Conservation (phyloP, 2,888 invertebrate species). For the Syritta pipiens region DNA sequence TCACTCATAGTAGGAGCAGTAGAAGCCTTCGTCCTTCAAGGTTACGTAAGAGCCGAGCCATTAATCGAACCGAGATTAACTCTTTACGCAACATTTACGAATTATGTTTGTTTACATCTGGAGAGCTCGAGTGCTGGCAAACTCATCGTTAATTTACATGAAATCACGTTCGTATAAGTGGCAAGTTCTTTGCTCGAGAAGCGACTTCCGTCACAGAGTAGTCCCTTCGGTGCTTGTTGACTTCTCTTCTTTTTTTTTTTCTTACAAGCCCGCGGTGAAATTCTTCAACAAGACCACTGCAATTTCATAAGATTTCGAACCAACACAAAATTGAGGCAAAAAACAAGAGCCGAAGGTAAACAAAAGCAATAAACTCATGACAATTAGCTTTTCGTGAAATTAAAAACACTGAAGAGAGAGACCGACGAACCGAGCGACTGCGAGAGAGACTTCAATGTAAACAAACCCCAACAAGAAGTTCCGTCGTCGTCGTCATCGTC, state of each 20-base stretch:
- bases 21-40: not conserved
- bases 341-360: slow-evolving; percentile 13
- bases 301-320: too few species aligned
- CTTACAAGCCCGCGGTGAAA: too few species aligned
- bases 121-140: not conserved
- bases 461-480: slow-evolving; percentile 39
- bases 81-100: not conserved
- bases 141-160: too few species aligned
- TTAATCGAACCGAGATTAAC: not conserved
- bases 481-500: too few species aligned
- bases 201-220: too few species aligned
- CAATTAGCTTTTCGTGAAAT: slow-evolving; percentile 29
- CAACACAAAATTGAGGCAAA: not conserved
- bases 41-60: slow-evolving; percentile 21
- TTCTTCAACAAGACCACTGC: too few species aligned
- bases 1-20: not conserved
- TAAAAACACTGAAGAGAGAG: too few species aligned
- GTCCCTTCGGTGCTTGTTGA: too few species aligned
- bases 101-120: not conserved
- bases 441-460: slow-evolving; percentile 35
- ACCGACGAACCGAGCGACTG: too few species aligned
- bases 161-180: too few species aligned
- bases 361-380: slow-evolving; percentile 16
- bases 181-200: too few species aligned
- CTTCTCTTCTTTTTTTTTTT: too few species aligned